Conservation (phyloP, 2,113 vertebrate species). For the Piliocolobus tephrosceles region DNA sequence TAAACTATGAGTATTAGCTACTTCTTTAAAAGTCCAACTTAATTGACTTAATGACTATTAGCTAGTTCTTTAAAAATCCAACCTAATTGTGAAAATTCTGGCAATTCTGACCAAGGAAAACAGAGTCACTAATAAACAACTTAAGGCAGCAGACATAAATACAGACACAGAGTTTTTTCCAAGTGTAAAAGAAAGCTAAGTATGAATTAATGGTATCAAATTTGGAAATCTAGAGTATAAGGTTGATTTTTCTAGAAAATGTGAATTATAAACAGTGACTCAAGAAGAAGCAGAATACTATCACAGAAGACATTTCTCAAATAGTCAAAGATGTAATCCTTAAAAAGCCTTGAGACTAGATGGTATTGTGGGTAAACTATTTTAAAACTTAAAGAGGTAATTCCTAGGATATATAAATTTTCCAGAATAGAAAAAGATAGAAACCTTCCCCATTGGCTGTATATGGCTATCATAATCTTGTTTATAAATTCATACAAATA, state of each 20-base stretch:
- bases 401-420: slow-evolving; percentile 19
- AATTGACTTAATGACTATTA: background rate
- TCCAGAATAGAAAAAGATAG: background rate
- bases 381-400: slow-evolving; percentile 31
- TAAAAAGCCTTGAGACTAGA: background rate
- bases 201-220: slow-evolving; percentile 14
- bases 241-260: slow-evolving; percentile 2
- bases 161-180: background rate
- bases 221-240: slow-evolving; percentile 47
- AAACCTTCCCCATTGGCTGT: background rate
- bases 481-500: slow-evolving; percentile 13
- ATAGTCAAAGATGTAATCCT: background rate
- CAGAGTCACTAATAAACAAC: background rate
- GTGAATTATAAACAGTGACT: background rate
- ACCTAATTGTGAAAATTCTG: background rate
- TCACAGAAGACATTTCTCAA: background rate
- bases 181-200: background rate
- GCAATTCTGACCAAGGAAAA: background rate
- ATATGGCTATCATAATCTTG: background rate
- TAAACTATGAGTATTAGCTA: too few species aligned
- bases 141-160: background rate
- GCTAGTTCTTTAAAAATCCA: background rate
- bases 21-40: too few species aligned
- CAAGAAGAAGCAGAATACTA: background rate
- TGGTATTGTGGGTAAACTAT: background rate